phyloP scores from a whole-genome alignment of 2,888 invertebrate genomes.

The Hydraecia micacea region DNA sequence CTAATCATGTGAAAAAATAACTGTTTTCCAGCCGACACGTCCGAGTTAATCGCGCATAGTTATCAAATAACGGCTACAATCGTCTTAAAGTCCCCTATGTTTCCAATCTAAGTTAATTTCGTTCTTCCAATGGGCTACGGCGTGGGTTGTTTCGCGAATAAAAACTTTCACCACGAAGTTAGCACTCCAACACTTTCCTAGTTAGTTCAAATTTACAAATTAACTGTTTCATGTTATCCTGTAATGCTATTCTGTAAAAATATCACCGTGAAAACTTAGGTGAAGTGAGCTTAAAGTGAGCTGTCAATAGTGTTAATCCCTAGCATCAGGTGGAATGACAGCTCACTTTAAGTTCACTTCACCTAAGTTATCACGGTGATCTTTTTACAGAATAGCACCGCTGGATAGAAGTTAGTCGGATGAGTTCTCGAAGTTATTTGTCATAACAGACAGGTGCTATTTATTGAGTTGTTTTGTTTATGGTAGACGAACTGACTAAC shows the following conservation, averaged over 20 bases:
- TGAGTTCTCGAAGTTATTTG: slow-evolving; percentile 10
- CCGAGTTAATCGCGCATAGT: too few relatives aligned
- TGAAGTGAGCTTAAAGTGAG: too few relatives aligned
- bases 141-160: slow-evolving; percentile 46
- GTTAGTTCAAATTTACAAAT: slow-evolving; percentile 52
- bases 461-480: slow-evolving; percentile 7
- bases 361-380: too few relatives aligned
- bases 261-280: too few relatives aligned
- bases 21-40: background rate
- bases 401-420: slow-evolving; percentile 15
- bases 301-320: too few relatives aligned
- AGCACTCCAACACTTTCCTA: slow-evolving; percentile 35
- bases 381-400: too few relatives aligned
- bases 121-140: slow-evolving; percentile 48
- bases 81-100: slow-evolving; percentile 13
- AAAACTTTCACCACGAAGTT: slow-evolving; percentile 53
- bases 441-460: background rate
- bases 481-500: background rate
- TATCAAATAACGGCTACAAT: background rate
- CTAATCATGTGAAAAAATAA: background rate
- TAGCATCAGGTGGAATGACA: too few relatives aligned
- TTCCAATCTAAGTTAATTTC: slow-evolving; percentile 39
- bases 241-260: too few relatives aligned
- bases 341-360: too few relatives aligned
- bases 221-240: slow-evolving; percentile 41